Evolutionary conservation across 2,797 vertebrate species (phyloP), one percentile per base, ranked within the genome.

Genomic region (Notolabrus celidotus): DNA sequence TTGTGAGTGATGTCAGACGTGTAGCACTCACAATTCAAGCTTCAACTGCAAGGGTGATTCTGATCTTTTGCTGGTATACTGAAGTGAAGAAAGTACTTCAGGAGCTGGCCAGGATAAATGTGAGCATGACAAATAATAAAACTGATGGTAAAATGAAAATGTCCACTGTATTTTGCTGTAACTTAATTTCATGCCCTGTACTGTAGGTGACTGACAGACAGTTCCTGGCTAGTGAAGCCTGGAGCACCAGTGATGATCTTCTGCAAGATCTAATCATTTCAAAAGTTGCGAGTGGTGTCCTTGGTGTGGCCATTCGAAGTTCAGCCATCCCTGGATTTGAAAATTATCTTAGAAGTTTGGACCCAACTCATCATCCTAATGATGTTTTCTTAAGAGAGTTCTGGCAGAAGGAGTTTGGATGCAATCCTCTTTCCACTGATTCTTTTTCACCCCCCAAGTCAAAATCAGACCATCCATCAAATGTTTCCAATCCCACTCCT

Each of bases 171-270:
- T 34, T 34, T 34, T 34, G 33, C 9, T 34, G 34, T 34, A 3
- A 3, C 33, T 36, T 36, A 36, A 36, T 36, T 10, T 4, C 11
- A 12, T 36, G 0, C 5, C n/a, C n/a, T n/a, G n/a, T n/a, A n/a
- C n/a, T n/a, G 36, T 27, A 92, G 90, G 89, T 91, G 65, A 90
- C 86, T 38, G 88, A 88, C 68, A 86, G 90, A 22, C 90, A 93
- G 67, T 94, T 93, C 66, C 67, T 95, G 27, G 94, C 93, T 72
- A 94, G 93, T 51, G 93, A 94, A 52, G 89, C 92, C n/a, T 94
- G 93, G 92, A 94, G 94, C 79, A 93, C 92, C 17, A 94, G 91
- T 25, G 41, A 33, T 1, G 63, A 83, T 43, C 88, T 94, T 23
- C 72, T 93, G 22, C 63, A 64, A 51, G 68, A 92, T 45, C 33